Base-by-base conservation (phyloP, 2,113 vertebrate genomes). In the Gallinago undulata region DNA sequence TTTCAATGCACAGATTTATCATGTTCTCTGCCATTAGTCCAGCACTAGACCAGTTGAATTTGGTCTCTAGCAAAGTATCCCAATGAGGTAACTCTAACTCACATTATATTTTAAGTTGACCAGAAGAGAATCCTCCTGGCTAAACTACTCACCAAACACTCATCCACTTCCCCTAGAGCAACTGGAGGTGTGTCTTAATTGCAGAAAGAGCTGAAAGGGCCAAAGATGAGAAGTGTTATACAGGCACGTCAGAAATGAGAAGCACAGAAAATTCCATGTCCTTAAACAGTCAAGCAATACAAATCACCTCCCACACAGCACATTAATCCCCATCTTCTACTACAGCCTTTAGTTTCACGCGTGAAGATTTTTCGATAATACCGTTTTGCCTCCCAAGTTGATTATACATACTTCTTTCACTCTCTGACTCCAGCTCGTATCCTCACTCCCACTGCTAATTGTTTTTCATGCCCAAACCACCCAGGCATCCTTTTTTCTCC, bases 91-190 rank as follows among this genome's bases (percentile, higher is more conserved):
- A 39, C 39, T 39, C 39, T 14, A 57, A 47, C 56, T 78, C 31
- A 66, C 35, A 33, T 3, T 27, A 1, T 5, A 9, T 0, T 4
- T 51, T 3, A 28, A 19, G 41, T 14, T 28, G 30, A 45, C 10
- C 83, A 41, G 81, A 87, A 35, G 12, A 12, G 10, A 59, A 16
- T 41, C 28, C 56, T 59, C 35, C 59, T 68, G 19, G 14, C 50
- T 37, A 41, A 82, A 66, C 7, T 82, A 50, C 53, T 64, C 23
- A 21, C 24, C 33, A 27, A 6, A 39, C 3, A 10, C 55, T 41
- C 59, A 48, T 10, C 1, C 1, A 5, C 2, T 28, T 25, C 31
- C 11, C 39, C 30, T 7, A 35, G 5, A 35, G 41, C 37, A 45
- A 51, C 33, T 30, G 50, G 2, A 55, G 28, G 15, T 19, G 35